A percentile compares a stretch with the other conserved stretches of the same genome.
phyloP scores from a whole-genome alignment of 2,888 invertebrate genomes.

The Eristalis tenax region DNA sequence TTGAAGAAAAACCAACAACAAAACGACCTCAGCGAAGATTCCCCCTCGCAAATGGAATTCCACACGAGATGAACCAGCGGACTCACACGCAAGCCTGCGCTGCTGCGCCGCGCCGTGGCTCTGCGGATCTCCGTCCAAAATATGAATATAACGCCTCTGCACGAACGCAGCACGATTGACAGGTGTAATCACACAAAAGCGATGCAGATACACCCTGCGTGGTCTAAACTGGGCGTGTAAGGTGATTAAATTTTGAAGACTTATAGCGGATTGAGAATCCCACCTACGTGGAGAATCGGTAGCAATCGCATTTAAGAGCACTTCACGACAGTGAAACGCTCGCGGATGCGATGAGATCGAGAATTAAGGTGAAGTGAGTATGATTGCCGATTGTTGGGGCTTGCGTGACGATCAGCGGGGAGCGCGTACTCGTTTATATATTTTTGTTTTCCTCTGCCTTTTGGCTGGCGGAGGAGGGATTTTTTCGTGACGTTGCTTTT shows the following conservation, averaged over 20 bases:
- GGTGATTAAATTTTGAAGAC: conserved; percentile 68
- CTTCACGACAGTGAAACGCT: conserved; percentile 32
- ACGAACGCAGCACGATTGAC: conserved; percentile 67
- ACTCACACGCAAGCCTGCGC: neutral
- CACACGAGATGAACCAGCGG: neutral
- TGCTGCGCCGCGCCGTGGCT: neutral
- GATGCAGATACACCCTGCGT: conserved; percentile 34
- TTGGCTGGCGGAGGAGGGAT: neutral
- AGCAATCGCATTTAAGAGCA: conserved; percentile 60
- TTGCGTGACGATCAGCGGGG: conserved; percentile 7
- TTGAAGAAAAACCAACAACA: neutral
- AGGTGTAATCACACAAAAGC: conserved; percentile 66
- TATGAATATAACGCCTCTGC: conserved; percentile 67
- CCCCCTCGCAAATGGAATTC: conserved; percentile 32
- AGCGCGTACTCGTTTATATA: neutral
- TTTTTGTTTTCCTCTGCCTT: neutral
- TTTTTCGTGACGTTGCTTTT: neutral
- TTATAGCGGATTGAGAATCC: conserved; percentile 58
- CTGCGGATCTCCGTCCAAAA: conserved; percentile 13
- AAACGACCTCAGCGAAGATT: neutral
- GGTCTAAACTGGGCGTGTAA: conserved; percentile 58
- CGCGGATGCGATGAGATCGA: conserved; percentile 62
- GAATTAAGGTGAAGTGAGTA: conserved; percentile 41
- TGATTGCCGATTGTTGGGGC: conserved; percentile 18
- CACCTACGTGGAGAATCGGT: conserved; percentile 71